These are phyloP conservation scores for Blera fallax DNA, from an alignment of 2,888 invertebrate genomes.

Conservation along the genomic window DNA sequence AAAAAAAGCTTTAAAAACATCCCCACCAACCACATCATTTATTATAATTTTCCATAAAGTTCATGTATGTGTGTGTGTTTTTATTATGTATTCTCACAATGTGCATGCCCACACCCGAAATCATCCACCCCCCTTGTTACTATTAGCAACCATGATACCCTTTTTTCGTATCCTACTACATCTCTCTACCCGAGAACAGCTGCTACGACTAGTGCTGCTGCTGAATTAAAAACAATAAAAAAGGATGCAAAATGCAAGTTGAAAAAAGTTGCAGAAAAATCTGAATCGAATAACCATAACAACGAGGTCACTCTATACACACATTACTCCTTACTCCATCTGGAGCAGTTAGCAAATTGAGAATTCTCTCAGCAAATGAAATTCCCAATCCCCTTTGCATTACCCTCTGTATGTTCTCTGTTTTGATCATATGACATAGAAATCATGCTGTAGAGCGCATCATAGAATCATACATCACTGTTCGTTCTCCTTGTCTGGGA, in stretches of 20 bases:
- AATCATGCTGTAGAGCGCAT: constrained; percentile 26
- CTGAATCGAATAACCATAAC: constrained; percentile 61
- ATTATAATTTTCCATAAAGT: constrained; percentile 14
- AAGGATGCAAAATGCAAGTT: background rate
- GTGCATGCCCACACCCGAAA: constrained; percentile 12
- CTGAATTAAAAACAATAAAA: constrained; percentile 26
- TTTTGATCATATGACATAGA: constrained; percentile 55
- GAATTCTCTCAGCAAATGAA: constrained; percentile 38
- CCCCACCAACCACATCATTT: constrained; percentile 9
- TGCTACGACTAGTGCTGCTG: constrained; percentile 34
- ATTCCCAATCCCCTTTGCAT: background rate
- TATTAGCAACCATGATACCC: constrained; percentile 45
- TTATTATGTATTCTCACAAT: background rate
- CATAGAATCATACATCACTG: constrained; percentile 54
- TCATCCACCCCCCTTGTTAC: constrained; percentile 28
- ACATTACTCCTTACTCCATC: constrained; percentile 16
- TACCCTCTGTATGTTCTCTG: constrained; percentile 16
- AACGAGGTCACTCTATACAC: constrained; percentile 61
- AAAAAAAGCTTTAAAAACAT: constrained; percentile 1
- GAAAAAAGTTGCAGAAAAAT: constrained; percentile 28
- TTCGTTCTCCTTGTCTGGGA: constrained; percentile 36
- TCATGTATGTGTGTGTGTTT: background rate
- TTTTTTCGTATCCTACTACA: constrained; percentile 8
- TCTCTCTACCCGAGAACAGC: constrained; percentile 37
- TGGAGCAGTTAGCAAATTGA: constrained; percentile 42